Evolutionary conservation across 2,888 invertebrate species (phyloP).

Genomic region (Pollenia griseotomentosa): DNA sequence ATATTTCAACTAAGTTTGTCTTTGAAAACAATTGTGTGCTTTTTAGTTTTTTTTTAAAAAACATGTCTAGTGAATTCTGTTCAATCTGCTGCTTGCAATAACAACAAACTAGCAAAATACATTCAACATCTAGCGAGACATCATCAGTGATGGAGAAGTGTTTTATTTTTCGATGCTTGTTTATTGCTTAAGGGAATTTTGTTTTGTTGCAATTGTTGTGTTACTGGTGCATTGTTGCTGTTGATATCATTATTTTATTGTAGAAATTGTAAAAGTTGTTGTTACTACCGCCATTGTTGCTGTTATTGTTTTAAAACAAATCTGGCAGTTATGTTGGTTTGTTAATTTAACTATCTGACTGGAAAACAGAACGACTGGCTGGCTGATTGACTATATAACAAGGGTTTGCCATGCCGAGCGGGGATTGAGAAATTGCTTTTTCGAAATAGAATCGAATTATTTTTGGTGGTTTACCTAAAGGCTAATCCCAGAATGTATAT

Average conservation of each 20-base stretch:
- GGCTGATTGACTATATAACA: background rate
- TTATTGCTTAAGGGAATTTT: constrained; percentile 48
- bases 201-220: constrained; percentile 10
- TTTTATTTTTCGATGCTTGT: constrained; percentile 39
- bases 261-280: background rate
- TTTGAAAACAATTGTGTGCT: constrained; percentile 40
- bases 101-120: constrained; percentile 8
- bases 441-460: too few relatives aligned
- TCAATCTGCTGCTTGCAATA: constrained; percentile 34
- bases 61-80: constrained; percentile 23
- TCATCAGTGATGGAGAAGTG: constrained; percentile 47
- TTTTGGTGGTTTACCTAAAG: too few relatives aligned
- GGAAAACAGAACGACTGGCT: background rate
- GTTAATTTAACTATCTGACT: constrained; percentile 42
- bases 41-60: constrained; percentile 3
- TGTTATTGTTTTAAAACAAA: constrained; percentile 42
- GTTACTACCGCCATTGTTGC: constrained; percentile 24
- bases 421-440: too few relatives aligned
- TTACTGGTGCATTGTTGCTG: constrained; percentile 8
- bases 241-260: constrained; percentile 39
- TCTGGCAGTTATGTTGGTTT: constrained; percentile 51
- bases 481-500: too few relatives aligned
- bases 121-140: constrained; percentile 18
- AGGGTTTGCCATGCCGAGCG: too few relatives aligned
- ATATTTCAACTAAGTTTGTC: constrained; percentile 41